These are phyloP conservation scores for Pegoplata infirma DNA, from an alignment of 2,888 invertebrate genomes.

Conservation along the genomic window DNA sequence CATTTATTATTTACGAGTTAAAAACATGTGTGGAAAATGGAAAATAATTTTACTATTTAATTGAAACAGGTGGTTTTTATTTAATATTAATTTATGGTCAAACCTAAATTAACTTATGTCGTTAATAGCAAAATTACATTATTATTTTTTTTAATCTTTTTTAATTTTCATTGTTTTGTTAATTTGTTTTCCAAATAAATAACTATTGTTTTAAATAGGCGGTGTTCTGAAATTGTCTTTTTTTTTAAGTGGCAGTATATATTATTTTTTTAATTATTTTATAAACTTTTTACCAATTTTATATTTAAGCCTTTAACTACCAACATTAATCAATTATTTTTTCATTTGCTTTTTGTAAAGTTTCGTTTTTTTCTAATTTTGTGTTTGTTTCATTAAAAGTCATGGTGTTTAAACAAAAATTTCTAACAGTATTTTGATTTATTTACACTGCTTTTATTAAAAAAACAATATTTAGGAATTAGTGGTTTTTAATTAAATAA, in stretches of 20 bases:
- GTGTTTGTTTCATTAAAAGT: slow-evolving; percentile 16
- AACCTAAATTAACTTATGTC: slow-evolving; percentile 11
- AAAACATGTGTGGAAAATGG: background rate
- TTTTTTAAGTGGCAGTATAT: slow-evolving; percentile 25
- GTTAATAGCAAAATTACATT: slow-evolving; percentile 20
- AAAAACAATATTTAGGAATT: background rate
- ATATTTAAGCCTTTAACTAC: slow-evolving; percentile 53
- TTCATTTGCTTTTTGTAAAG: background rate
- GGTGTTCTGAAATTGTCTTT: background rate
- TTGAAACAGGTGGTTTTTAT: slow-evolving; percentile 20
- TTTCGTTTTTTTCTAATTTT: background rate
- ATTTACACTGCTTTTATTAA: slow-evolving; percentile 1
- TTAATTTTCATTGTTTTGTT: too few species aligned
- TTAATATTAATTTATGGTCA: slow-evolving; percentile 3
- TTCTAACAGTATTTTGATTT: background rate
- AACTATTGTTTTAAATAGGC: background rate
- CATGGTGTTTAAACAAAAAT: too few species aligned
- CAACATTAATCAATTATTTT: slow-evolving; percentile 45
- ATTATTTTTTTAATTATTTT: background rate
- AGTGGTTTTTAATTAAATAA: slow-evolving; percentile 19
- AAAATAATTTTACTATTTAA: background rate
- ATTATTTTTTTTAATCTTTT: background rate
- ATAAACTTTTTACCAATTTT: slow-evolving; percentile 6
- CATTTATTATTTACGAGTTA: background rate
- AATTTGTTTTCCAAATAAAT: slow-evolving; percentile 7